Evolutionary conservation across 1,140 invertebrate genomes (phyloP), one percentile per base, ranked within the genome.

Genomic region (Bombus affinis): DNA sequence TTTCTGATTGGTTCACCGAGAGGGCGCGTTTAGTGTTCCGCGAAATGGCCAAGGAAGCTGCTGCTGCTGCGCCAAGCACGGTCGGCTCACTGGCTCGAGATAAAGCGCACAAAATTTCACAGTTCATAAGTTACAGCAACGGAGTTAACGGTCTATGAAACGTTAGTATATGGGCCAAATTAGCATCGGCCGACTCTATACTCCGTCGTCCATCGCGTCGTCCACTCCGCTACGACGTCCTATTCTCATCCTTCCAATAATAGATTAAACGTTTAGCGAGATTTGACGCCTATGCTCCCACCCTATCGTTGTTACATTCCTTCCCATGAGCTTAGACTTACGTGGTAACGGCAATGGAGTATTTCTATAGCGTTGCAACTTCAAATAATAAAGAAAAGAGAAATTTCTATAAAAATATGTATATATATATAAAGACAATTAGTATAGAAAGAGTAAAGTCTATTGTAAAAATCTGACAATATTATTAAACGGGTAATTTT

Each of bases 191-290:
- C 37, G 18, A 13, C 70, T 68, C 47, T 79, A 47, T 75, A 42
- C 75, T 35, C 47, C 47, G 47, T 53, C 47, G 47, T 44, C 44
- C 44, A 44, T 44, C 44, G 44, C 32, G 66, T 42, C 72, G 42
- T 53, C 72, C 57, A 53, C 68, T 57, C 39, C 13, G 35, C n/a
- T 28, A 77, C 71, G 12, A 15, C 44, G 70, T 83, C 86, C 82
- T 87, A 87, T 87, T 87, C 86, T 87, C 86, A 87, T 84, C 86
- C 76, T 84, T 87, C 81, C 82, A 87, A 87, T 87, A 87, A 87
- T 87, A 87, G 86, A 87, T 87, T 87, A 87, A 87, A 88, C 81
- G 88, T 85, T 83, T 84, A 85, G 75, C 72, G 77, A 65, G 83
- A 78, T 85, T 79, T 74, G 86, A 88, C 86, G 88, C 71, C 82